These are phyloP conservation scores for Alauda arvensis DNA, from an alignment of 2,797 vertebrate species.

Conservation along the genomic window DNA sequence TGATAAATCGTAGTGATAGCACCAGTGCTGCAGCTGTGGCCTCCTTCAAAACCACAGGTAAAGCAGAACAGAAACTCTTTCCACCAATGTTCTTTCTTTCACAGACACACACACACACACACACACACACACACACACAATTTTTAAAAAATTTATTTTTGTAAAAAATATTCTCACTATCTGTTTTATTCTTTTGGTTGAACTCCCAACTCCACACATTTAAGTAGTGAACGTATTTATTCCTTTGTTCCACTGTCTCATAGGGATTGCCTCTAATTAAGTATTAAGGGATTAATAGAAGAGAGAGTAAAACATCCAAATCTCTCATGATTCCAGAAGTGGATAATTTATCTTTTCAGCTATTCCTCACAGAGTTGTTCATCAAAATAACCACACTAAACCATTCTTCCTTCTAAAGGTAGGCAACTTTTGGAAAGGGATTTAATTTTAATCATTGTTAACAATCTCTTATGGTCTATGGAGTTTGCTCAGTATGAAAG, in stretches of 20 bases:
- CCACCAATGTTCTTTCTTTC: not conserved
- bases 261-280: not conserved
- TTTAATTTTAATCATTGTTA: constrained; percentile 40
- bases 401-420: not conserved
- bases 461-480: constrained; percentile 13
- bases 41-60: not conserved
- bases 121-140: not conserved
- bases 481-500: constrained; percentile 9
- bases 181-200: not conserved
- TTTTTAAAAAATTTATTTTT: not conserved
- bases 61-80: not conserved
- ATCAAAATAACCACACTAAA: constrained; percentile 9
- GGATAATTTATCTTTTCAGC: constrained; percentile 3
- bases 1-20: not conserved
- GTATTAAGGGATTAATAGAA: constrained; percentile 24
- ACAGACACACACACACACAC: not conserved
- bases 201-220: not conserved
- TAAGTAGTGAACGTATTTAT: not conserved
- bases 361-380: not conserved
- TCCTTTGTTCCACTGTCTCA: not conserved
- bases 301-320: constrained; percentile 14
- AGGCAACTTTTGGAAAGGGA: not conserved
- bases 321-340: not conserved
- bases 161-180: not conserved
- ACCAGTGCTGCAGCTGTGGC: not conserved